Conservation (phyloP, 2,888 invertebrate genomes). For the Cerastis leucographa region DNA sequence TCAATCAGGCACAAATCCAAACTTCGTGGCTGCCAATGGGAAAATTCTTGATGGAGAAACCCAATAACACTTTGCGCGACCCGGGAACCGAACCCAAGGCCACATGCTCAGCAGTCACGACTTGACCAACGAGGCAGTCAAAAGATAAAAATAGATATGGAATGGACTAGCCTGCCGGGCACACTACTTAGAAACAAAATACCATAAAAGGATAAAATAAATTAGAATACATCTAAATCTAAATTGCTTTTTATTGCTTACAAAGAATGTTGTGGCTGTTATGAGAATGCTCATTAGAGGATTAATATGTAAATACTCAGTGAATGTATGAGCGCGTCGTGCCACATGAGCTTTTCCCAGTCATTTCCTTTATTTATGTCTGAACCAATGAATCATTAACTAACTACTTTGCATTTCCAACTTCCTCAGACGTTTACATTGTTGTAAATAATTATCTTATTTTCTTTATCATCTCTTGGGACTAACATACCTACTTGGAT, state of each 20-base stretch:
- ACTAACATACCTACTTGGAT: background rate
- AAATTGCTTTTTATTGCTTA: constrained; percentile 7
- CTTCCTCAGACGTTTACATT: background rate
- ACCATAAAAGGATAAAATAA: background rate
- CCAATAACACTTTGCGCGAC: no score
- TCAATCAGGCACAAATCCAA: no score
- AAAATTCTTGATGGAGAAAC: no score
- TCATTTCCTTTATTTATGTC: background rate
- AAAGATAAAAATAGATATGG: no score
- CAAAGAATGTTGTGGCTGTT: background rate
- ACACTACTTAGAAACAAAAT: background rate
- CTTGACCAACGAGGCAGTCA: no score
- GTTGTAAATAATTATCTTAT: background rate
- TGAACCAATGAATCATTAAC: background rate
- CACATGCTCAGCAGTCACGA: no score
- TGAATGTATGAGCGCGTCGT: background rate
- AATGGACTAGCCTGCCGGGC: background rate
- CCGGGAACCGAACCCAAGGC: no score
- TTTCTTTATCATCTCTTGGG: background rate
- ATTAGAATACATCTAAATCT: constrained; percentile 4
- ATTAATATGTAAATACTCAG: background rate
- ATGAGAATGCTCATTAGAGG: background rate
- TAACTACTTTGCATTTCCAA: background rate
- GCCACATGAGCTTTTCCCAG: background rate
- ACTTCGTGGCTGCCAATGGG: no score